These are phyloP conservation scores for Cephus pygmeus DNA, from an alignment of 2,888 invertebrate species.

Conservation along the genomic window DNA sequence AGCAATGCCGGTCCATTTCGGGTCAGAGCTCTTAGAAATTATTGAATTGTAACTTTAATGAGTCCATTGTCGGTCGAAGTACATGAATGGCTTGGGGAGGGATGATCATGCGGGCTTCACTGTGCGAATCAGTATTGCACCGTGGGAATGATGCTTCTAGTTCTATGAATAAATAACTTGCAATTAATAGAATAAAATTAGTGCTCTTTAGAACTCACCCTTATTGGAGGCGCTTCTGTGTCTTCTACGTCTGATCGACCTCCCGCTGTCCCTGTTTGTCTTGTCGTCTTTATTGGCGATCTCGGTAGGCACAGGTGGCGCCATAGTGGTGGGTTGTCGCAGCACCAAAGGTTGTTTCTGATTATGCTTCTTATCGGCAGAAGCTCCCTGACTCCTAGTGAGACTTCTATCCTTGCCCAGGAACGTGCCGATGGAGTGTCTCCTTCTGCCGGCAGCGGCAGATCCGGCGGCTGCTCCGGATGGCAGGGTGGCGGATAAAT, in stretches of 20 bases:
- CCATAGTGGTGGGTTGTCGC: constrained; percentile 70
- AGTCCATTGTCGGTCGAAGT: constrained; percentile 20
- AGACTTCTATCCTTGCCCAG: constrained; percentile 65
- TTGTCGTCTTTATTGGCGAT: constrained; percentile 30
- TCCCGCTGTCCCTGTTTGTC: constrained; percentile 5
- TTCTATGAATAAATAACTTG: constrained; percentile 1
- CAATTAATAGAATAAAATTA: constrained; percentile 8
- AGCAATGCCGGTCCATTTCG: not conserved
- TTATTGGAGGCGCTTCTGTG: constrained; percentile 43
- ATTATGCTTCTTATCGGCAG: constrained; percentile 43
- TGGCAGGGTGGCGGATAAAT: constrained; percentile 63
- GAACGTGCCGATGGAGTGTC: constrained; percentile 79
- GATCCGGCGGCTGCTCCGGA: constrained; percentile 65
- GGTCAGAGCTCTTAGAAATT: not conserved
- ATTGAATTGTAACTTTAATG: constrained; percentile 9
- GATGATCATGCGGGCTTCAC: constrained; percentile 30
- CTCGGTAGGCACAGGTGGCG: constrained; percentile 66
- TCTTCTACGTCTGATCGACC: constrained; percentile 30
- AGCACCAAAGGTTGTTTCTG: constrained; percentile 54
- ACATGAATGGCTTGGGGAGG: not conserved
- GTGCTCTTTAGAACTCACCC: constrained; percentile 36
- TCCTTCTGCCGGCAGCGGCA: constrained; percentile 65
- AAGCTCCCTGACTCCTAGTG: not conserved
- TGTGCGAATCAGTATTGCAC: constrained; percentile 17
- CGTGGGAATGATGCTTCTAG: constrained; percentile 14